Conservation (phyloP, 2,888 invertebrate species). For the Diarsia rubi region DNA sequence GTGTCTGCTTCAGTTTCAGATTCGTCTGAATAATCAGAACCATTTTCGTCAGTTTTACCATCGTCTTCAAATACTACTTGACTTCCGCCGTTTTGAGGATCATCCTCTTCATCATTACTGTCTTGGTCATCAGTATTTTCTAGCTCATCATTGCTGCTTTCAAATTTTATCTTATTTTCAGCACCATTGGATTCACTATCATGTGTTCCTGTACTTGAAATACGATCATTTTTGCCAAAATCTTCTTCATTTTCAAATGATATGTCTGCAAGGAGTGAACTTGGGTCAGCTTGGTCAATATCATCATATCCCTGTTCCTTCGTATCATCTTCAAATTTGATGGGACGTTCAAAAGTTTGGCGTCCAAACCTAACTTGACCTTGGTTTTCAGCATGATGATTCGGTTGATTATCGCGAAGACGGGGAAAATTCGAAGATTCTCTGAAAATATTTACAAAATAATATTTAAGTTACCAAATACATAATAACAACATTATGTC, state of each 20-base stretch:
- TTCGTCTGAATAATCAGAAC: slow-evolving; percentile 24
- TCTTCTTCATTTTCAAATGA: slow-evolving; percentile 30
- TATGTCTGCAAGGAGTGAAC: background rate
- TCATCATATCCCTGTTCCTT: background rate
- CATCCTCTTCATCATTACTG: background rate
- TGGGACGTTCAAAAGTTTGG: slow-evolving; percentile 16
- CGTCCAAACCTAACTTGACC: slow-evolving; percentile 55
- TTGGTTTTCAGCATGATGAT: slow-evolving; percentile 38
- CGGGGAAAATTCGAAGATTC: slow-evolving; percentile 14
- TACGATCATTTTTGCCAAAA: slow-evolving; percentile 33
- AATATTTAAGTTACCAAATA: background rate
- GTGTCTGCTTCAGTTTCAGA: slow-evolving; percentile 11
- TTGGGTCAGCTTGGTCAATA: background rate
- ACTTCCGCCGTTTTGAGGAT: background rate
- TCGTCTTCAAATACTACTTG: slow-evolving; percentile 37
- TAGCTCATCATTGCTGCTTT: slow-evolving; percentile 50
- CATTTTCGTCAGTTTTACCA: slow-evolving; percentile 4
- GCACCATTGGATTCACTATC: background rate
- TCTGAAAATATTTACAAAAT: slow-evolving; percentile 20
- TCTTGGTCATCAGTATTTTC: slow-evolving; percentile 10
- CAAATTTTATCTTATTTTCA: slow-evolving; percentile 59
- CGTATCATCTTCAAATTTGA: slow-evolving; percentile 48
- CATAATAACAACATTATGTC: background rate
- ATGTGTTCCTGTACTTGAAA: background rate
- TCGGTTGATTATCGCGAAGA: slow-evolving; percentile 50